These are phyloP conservation scores for Drosophila stalkeri DNA, from an alignment of 2,888 invertebrate species.

Conservation along the genomic window DNA sequence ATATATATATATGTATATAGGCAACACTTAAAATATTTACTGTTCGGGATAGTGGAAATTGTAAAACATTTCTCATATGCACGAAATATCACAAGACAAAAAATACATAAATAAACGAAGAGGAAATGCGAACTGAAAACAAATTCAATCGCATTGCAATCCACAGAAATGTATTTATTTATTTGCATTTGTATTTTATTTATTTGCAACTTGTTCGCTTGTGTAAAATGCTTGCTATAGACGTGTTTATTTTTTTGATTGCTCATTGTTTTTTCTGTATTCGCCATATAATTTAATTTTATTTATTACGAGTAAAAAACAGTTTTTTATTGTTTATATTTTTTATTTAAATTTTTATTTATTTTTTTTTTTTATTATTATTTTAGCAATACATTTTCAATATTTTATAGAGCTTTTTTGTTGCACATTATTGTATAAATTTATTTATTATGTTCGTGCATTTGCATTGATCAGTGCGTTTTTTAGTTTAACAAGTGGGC, in stretches of 20 bases:
- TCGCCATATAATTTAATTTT: conserved; percentile 75
- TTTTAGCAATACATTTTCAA: conserved; percentile 42
- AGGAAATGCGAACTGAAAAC: conserved; percentile 20
- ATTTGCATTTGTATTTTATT: conserved; percentile 58
- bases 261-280: conserved; percentile 62
- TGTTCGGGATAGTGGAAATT: conserved; percentile 67
- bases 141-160: conserved; percentile 64
- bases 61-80: conserved; percentile 70
- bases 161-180: conserved; percentile 60
- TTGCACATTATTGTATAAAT: conserved; percentile 33
- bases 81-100: conserved; percentile 25
- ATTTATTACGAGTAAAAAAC: conserved; percentile 60
- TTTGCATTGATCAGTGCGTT: conserved; percentile 55
- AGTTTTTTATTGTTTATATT: background rate
- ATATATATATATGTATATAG: conserved; percentile 16
- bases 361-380: no score
- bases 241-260: conserved; percentile 78
- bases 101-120: conserved; percentile 15
- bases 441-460: conserved; percentile 29
- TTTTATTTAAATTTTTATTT: no score
- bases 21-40: conserved; percentile 74
- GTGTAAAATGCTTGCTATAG: conserved; percentile 53
- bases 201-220: conserved; percentile 41
- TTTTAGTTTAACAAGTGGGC: conserved; percentile 6
- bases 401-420: conserved; percentile 48